Evolutionary conservation across 2,888 invertebrate species (phyloP).

Genomic region (Drosophila barbarae): DNA sequence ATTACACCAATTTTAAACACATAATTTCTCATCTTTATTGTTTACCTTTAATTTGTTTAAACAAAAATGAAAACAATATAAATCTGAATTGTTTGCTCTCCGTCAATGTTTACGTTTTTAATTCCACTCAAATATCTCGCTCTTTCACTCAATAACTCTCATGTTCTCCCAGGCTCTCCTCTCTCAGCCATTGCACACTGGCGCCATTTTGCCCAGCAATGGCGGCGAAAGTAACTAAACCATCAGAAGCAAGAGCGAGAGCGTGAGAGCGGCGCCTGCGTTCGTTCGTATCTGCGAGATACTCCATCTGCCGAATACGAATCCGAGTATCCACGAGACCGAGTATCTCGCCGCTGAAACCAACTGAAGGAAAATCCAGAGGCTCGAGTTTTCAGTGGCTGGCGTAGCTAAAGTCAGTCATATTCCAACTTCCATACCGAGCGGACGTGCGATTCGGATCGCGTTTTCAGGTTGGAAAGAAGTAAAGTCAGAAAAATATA

Average conservation of each 20-base stretch:
- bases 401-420: conserved; percentile 75
- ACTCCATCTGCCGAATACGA: conserved; percentile 14
- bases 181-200: conserved; percentile 29
- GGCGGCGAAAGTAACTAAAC: conserved; percentile 48
- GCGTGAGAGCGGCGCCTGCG: conserved; percentile 12
- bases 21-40: neutral
- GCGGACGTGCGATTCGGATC: conserved; percentile 74
- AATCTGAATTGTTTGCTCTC: conserved; percentile 23
- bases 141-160: conserved; percentile 33
- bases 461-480: conserved; percentile 23
- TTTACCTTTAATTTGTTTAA: conserved; percentile 5
- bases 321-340: neutral
- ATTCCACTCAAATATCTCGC: conserved; percentile 13
- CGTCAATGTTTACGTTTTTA: conserved; percentile 36
- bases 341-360: conserved; percentile 3
- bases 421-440: conserved; percentile 78
- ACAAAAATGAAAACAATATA: conserved; percentile 4
- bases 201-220: conserved; percentile 55
- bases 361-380: conserved; percentile 7
- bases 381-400: conserved; percentile 39
- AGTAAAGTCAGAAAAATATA: conserved; percentile 43
- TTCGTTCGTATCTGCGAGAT: conserved; percentile 38
- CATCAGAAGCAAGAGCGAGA: neutral
- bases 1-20: no score
- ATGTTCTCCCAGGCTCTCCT: conserved; percentile 1